A percentile compares a stretch with the other conserved stretches of the same genome.
Evolutionary conservation across 2,888 invertebrate species (phyloP).

Genomic region (Chloroclystis v-ata): DNA sequence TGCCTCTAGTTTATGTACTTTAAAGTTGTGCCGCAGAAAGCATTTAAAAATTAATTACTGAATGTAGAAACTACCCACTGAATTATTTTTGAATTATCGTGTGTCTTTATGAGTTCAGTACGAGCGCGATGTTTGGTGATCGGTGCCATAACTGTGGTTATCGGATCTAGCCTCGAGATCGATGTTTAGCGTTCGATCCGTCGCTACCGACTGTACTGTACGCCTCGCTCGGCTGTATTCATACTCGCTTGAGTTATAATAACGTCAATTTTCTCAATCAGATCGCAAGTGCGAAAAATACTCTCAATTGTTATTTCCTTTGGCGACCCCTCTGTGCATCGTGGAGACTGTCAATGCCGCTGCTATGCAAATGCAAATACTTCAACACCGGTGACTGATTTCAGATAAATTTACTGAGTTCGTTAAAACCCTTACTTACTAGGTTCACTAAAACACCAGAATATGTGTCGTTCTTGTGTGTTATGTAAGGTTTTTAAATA

Average conservation of each 20-base stretch:
- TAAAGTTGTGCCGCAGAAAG: conserved; percentile 16
- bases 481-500: too few species aligned
- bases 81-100: conserved; percentile 5
- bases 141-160: conserved; percentile 14
- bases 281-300: conserved; percentile 18
- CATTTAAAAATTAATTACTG: background rate
- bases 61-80: conserved; percentile 3
- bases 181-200: conserved; percentile 1
- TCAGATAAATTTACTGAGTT: too few species aligned
- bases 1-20: background rate
- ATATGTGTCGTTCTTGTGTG: too few species aligned
- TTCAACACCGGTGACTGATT: too few species aligned
- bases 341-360: background rate
- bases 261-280: conserved; percentile 14
- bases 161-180: too few species aligned
- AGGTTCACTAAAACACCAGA: too few species aligned
- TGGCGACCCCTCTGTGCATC: conserved; percentile 6
- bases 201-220: conserved; percentile 30
- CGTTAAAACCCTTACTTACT: too few species aligned
- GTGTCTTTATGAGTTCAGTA: conserved; percentile 18
- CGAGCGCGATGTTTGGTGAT: conserved; percentile 14
- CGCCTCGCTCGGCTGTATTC: conserved; percentile 7
- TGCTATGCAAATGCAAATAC: background rate
- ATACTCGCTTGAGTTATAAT: conserved; percentile 1
- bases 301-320: conserved; percentile 22